Conservation (phyloP, 2,113 vertebrate species). For the Dromiciops gliroides region DNA sequence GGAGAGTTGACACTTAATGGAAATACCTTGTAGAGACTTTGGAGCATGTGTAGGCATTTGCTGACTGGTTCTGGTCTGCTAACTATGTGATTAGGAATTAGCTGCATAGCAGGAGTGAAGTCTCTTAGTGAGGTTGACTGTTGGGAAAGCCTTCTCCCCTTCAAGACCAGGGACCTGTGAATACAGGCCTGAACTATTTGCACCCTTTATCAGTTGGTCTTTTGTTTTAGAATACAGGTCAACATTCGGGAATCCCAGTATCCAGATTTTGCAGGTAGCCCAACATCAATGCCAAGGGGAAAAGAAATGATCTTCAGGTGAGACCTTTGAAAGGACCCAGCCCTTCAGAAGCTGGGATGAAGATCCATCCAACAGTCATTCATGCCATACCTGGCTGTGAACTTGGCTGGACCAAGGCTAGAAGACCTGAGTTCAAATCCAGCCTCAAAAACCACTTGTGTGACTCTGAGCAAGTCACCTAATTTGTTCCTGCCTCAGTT, state of each 20-base stretch:
- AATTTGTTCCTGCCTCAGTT: not conserved
- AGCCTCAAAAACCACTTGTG: not conserved
- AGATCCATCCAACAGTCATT: not conserved
- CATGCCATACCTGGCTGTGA: not conserved
- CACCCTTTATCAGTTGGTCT: not conserved
- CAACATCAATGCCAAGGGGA: not conserved
- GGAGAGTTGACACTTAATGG: not conserved
- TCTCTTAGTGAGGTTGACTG: not conserved
- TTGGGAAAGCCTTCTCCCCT: not conserved
- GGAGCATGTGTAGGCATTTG: not conserved
- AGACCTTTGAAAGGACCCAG: not conserved
- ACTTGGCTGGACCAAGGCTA: not conserved
- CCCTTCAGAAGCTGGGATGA: not conserved
- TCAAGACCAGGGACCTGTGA: not conserved
- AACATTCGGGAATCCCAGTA: not conserved
- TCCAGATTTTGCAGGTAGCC: not conserved
- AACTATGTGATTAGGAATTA: not conserved
- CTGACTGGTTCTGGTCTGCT: not conserved
- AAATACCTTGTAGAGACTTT: not conserved
- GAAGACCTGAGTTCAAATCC: conserved; percentile 1
- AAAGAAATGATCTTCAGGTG: not conserved
- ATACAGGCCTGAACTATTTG: not conserved
- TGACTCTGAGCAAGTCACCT: not conserved
- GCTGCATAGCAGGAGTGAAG: not conserved
- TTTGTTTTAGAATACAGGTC: too few species aligned